phyloP scores from a whole-genome alignment of 1,140 invertebrate species.

The Heliothis subflexa region DNA sequence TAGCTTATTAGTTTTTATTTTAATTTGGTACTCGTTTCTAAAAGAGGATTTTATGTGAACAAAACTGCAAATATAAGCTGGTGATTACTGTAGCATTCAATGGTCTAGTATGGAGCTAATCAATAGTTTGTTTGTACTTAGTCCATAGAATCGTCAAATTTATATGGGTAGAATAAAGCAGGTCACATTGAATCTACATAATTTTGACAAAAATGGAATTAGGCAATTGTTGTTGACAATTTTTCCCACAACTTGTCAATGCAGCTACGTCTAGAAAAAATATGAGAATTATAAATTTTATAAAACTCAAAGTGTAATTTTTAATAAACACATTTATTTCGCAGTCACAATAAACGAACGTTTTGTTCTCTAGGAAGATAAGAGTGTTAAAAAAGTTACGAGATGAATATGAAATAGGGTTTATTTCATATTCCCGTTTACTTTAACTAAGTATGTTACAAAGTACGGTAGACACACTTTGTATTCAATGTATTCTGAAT shows the following conservation, averaged over 20 bases:
- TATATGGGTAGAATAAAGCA: too few relatives aligned
- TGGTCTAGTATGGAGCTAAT: too few relatives aligned
- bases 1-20: neutral
- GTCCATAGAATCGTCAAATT: too few relatives aligned
- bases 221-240: too few relatives aligned
- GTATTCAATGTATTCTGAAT: constrained; percentile 14
- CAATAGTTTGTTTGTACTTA: too few relatives aligned
- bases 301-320: neutral
- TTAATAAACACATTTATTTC: constrained; percentile 2
- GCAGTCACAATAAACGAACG: neutral
- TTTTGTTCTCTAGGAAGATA: constrained; percentile 16
- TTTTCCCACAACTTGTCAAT: too few relatives aligned
- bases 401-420: constrained; percentile 33
- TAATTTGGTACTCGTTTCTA: too few relatives aligned
- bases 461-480: neutral
- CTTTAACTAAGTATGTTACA: constrained; percentile 2
- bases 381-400: constrained; percentile 6
- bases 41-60: too few relatives aligned
- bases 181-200: too few relatives aligned
- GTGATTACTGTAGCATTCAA: too few relatives aligned
- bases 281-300: neutral
- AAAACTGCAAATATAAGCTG: too few relatives aligned
- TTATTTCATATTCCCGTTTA: constrained; percentile 15
- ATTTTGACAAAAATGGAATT: too few relatives aligned
- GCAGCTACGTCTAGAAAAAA: neutral